phyloP scores from a whole-genome alignment of 2,797 vertebrate genomes.

The Hylomyscus alleni region DNA sequence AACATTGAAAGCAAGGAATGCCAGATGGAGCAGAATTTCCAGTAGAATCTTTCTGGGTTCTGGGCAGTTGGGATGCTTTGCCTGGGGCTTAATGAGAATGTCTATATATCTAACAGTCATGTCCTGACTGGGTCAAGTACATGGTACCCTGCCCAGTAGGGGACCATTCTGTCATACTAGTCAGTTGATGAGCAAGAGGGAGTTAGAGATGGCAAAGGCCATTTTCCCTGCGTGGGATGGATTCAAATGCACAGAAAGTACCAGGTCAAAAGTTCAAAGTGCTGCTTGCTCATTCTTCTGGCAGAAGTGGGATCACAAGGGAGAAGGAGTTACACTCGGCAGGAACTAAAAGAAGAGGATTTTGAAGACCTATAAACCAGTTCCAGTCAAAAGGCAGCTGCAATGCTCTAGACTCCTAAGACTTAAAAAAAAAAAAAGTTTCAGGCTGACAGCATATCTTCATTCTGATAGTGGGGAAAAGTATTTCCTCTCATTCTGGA shows the following conservation, averaged over 20 bases:
- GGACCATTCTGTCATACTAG: constrained; percentile 75
- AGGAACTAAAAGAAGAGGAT: constrained; percentile 65
- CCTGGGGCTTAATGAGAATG: constrained; percentile 73
- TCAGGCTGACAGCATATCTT: constrained; percentile 68
- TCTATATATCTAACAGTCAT: constrained; percentile 78
- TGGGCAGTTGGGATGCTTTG: constrained; percentile 56
- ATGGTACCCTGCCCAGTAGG: constrained; percentile 76
- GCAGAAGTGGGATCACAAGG: constrained; percentile 75
- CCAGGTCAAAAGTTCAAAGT: constrained; percentile 79
- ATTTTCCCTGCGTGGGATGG: constrained; percentile 83
- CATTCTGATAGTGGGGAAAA: constrained; percentile 61
- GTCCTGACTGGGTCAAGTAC: constrained; percentile 77
- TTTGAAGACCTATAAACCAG: constrained; percentile 61
- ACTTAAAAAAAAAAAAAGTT: constrained; percentile 56
- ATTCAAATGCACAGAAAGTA: constrained; percentile 80
- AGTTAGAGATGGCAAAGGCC: constrained; percentile 81
- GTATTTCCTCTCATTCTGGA: constrained; percentile 75
- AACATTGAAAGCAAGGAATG: neutral
- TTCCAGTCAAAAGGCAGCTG: constrained; percentile 74
- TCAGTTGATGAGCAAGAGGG: constrained; percentile 81
- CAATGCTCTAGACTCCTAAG: constrained; percentile 61
- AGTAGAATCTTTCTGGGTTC: constrained; percentile 73
- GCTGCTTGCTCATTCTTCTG: constrained; percentile 76
- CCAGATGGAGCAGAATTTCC: constrained; percentile 52
- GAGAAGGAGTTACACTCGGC: constrained; percentile 62